These are phyloP conservation scores for Pammene aurita DNA, from an alignment of 2,888 invertebrate genomes.

Conservation along the genomic window DNA sequence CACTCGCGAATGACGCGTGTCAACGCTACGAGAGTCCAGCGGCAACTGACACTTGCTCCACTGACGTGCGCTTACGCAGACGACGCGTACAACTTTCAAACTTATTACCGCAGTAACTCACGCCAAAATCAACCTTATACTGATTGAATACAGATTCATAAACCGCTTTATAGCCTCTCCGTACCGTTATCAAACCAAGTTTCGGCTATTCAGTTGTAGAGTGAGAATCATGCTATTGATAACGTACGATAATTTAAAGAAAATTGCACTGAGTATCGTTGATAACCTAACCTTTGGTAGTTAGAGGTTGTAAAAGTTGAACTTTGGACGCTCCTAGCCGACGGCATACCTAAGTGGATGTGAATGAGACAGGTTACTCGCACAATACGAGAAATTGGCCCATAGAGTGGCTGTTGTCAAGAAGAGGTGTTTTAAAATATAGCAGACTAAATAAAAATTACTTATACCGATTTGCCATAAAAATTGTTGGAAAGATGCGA, in stretches of 20 bases:
- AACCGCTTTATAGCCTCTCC: not conserved
- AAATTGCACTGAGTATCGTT: constrained; percentile 28
- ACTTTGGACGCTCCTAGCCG: constrained; percentile 31
- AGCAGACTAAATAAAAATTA: not conserved
- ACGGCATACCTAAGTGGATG: constrained; percentile 24
- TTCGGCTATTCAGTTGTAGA: constrained; percentile 28
- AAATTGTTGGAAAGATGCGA: too few relatives aligned
- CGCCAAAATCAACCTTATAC: not conserved
- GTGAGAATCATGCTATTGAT: constrained; percentile 40
- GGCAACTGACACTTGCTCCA: constrained; percentile 23
- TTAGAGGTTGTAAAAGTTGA: constrained; percentile 21
- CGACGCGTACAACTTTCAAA: constrained; percentile 15
- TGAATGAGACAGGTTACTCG: constrained; percentile 24
- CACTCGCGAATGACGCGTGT: constrained; percentile 23
- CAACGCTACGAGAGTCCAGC: constrained; percentile 2
- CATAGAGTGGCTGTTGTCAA: constrained; percentile 12
- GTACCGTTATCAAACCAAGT: constrained; percentile 40
- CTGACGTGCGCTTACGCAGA: constrained; percentile 9
- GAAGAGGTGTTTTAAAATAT: not conserved
- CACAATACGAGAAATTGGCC: constrained; percentile 13
- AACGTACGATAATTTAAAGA: constrained; percentile 24
- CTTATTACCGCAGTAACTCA: not conserved
- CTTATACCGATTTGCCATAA: too few relatives aligned
- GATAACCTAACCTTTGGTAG: constrained; percentile 32
- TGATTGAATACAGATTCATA: not conserved